A percentile compares a stretch with the other conserved stretches of the same genome.
Evolutionary conservation across 2,113 vertebrate genomes (phyloP).

Genomic region (Petroica traversi): DNA sequence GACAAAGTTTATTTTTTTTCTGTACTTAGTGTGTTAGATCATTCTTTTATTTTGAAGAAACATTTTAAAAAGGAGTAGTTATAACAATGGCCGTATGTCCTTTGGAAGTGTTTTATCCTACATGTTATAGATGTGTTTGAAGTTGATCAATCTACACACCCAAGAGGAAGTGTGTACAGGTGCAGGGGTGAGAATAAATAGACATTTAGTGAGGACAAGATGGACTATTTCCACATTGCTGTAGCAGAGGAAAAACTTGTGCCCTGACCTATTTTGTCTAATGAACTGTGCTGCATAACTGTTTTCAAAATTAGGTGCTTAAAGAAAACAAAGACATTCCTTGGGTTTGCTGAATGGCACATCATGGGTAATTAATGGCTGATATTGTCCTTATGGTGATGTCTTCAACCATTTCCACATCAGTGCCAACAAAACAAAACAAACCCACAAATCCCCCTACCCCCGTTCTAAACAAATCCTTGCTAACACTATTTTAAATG

Average conservation of each 20-base stretch:
- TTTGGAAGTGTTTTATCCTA: neutral
- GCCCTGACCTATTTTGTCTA: neutral
- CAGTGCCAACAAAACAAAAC: neutral
- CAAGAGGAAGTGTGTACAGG: neutral
- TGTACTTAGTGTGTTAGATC: neutral
- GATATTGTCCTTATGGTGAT: neutral
- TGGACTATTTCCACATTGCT: neutral
- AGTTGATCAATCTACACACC: neutral
- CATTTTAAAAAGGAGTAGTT: neutral
- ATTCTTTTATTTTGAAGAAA: neutral
- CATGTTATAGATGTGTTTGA: neutral
- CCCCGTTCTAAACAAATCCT: neutral
- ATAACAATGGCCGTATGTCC: accelerated
- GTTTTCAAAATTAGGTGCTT: neutral
- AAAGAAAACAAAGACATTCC: neutral
- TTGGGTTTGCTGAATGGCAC: neutral
- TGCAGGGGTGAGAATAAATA: neutral
- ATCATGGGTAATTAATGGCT: neutral
- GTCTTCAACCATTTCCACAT: neutral
- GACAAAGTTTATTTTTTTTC: neutral
- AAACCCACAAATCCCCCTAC: neutral
- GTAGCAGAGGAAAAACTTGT: neutral
- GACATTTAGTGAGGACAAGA: neutral
- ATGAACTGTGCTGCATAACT: neutral
- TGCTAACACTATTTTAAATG: neutral